phyloP scores from a whole-genome alignment of 2,113 vertebrate species.

The Thinocorus orbignyianus region DNA sequence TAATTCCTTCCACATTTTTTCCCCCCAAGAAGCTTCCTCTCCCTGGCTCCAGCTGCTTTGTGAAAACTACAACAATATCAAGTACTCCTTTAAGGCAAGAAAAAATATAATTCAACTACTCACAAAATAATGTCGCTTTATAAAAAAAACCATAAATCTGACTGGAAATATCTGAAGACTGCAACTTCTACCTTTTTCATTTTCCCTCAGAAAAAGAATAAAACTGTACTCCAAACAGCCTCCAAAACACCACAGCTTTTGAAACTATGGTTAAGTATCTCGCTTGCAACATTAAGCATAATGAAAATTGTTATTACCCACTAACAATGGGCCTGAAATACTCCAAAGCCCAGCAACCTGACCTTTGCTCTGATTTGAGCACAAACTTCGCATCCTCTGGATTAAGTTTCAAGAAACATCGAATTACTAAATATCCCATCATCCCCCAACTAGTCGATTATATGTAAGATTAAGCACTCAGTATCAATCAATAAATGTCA shows the following conservation, averaged over 20 bases:
- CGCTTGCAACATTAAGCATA: neutral
- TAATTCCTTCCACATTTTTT: neutral
- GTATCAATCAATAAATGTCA: neutral
- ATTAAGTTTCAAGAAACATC: constrained; percentile 14
- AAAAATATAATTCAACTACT: neutral
- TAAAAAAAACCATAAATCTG: neutral
- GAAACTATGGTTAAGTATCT: neutral
- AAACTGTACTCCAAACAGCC: neutral
- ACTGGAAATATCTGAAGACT: neutral
- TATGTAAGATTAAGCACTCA: neutral
- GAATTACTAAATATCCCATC: neutral
- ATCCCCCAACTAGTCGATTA: neutral
- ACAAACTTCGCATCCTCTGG: neutral
- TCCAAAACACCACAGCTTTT: neutral
- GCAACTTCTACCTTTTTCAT: neutral
- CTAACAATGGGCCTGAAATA: neutral
- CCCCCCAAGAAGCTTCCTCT: neutral
- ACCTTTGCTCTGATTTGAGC: neutral
- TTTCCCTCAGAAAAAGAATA: neutral
- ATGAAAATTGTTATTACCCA: neutral
- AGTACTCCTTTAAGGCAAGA: neutral
- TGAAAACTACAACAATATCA: neutral
- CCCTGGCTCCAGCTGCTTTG: neutral
- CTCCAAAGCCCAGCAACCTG: neutral
- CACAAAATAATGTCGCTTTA: neutral